Base-by-base conservation (phyloP, 2,888 invertebrate species). In the Trimorus sp. region DNA sequence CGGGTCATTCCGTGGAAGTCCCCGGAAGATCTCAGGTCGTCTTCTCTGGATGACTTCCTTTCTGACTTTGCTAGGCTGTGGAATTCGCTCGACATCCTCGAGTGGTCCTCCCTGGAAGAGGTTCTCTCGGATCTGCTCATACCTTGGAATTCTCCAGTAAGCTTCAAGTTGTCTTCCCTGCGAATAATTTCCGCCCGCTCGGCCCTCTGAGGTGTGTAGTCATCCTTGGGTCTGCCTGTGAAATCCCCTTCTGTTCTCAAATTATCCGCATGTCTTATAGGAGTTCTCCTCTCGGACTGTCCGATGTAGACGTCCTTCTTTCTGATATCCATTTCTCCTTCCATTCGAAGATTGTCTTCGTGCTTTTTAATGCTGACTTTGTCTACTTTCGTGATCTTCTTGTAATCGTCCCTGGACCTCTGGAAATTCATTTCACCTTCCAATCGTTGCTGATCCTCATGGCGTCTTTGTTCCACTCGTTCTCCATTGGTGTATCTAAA, bases 371-470 rank as follows among this genome's bases (percentile, higher is more conserved):
- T 66, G 14, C 89, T 88, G 0, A 88, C 85, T 84, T 93, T 93
- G 89, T 94, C 93, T 76, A 93, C 92, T 85, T 91, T 93, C 59
- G 93, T 65, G 48, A 94, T 92, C 15, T 93, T 92, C 68, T 93
- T 93, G 84, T 93, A 94, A 86, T 94, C 94, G 84, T 94, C 94
- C 66, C 94, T 92, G 42, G 93, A 93, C 63, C 93, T 92, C 84
- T 92, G 92, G 9, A 92, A 88, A 83, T 93, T 93, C 66, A 94
- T 93, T 63, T 92, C 93, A 1, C 95, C 96, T 89, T 95, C 95
- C 93, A 95, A 94, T 88, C 93, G 94, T 1, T 95, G 91, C 88
- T 96, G 94, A 89, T 96, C 96, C 89, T 95, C 94, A 84, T 94
- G 94, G 87, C 92, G 94, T 1, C 94, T 93, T 1, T 94, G 92